Base-by-base conservation (phyloP, 2,888 invertebrate genomes). In the Acrobasis repandana region DNA sequence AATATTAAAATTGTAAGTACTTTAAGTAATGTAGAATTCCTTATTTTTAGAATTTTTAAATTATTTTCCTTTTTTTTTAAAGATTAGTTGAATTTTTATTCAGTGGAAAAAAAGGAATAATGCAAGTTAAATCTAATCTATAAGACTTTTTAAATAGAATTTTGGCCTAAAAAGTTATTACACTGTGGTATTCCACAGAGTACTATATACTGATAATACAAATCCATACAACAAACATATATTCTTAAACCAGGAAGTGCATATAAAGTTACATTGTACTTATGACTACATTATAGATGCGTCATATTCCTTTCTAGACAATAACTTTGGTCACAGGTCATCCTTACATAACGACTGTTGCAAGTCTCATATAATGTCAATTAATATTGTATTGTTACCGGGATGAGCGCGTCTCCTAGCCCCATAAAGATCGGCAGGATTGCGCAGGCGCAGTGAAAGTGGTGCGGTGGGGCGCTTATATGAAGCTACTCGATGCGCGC, bases 381-480 rank as follows among this genome's bases (percentile, higher is more conserved):
- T 48, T 48, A 48, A 50, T n/a, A 10, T 33, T 28, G 50, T 28
- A 50, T 52, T 52, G 52, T 36, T 51, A 11, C 28, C 16, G 10
- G 20, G 74, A 76, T 71, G 74, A 67, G 68, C 70, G 65, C 61
- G 65, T 67, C 67, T 80, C 66, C 68, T 81, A 75, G 85, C 83
- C 76, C 64, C 72, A 65, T 65, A 62, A 66, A 70, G 75, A 75
- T 72, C 71, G 70, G 67, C 80, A 82, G 85, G 85, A 82, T 85
- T 85, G 85, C 83, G 85, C 82, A 82, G 75, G 77, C 77, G 75
- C 69, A 79, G 86, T 86, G 88, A 88, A 88, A 87, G 88, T 85
- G 68, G 67, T 65, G 78, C 64, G 76, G 74, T 75, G 77, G 74
- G 78, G 81, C 82, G 72, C 69, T 74, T 89, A 88, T 90, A 90